Conservation (phyloP, 2,888 invertebrate genomes). For the Apotomis capreana region DNA sequence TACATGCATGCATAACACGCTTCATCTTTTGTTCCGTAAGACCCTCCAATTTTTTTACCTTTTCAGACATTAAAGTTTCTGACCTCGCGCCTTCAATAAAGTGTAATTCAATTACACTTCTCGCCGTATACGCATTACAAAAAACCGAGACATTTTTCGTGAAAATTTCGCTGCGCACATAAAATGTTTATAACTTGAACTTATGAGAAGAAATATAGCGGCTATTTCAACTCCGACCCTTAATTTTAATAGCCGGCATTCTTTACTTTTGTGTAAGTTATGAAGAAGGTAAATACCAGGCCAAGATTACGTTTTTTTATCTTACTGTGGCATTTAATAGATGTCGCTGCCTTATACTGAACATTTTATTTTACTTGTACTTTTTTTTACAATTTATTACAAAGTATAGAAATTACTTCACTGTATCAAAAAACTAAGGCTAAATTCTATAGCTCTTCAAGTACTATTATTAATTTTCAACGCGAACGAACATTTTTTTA, state of each 20-base stretch:
- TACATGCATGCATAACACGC: no score
- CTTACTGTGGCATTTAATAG: background rate
- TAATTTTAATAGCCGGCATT: slow-evolving; percentile 50
- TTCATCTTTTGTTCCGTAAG: no score
- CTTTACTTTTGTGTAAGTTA: slow-evolving; percentile 39
- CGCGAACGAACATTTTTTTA: no score
- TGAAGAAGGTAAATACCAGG: slow-evolving; percentile 9
- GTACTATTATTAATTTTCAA: no score
- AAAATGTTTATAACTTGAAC: slow-evolving; percentile 62
- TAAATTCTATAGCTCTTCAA: no score
- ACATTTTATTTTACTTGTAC: background rate
- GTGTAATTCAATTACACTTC: slow-evolving; percentile 36
- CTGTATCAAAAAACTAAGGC: no score
- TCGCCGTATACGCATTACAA: slow-evolving; percentile 19
- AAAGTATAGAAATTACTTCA: no score
- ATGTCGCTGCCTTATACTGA: background rate
- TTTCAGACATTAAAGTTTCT: no score
- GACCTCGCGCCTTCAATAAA: slow-evolving; percentile 14
- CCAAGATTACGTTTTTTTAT: background rate
- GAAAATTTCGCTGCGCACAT: slow-evolving; percentile 53
- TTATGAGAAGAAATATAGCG: slow-evolving; percentile 61
- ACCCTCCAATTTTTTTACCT: no score
- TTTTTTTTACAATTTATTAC: no score
- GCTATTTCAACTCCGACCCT: slow-evolving; percentile 53
- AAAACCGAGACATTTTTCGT: slow-evolving; percentile 44